Evolutionary conservation across 2,113 vertebrate genomes (phyloP), one percentile per base, ranked within the genome.

Genomic region (Oncorhynchus keta): DNA sequence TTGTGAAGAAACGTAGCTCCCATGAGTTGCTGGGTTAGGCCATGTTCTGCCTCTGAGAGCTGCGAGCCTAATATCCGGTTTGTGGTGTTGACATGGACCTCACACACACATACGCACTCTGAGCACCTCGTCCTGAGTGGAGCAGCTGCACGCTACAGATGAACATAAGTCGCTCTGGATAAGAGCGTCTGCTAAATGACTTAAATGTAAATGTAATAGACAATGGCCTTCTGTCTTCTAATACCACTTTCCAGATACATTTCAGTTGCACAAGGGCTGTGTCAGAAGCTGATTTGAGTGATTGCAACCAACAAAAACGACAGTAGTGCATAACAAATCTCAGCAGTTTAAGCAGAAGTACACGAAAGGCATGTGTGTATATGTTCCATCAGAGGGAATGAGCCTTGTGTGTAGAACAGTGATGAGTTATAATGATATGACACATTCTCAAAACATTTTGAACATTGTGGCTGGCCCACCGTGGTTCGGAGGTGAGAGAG

Each of bases 271-370:
- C 14, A 18, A 49, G 48, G 26, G 28, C 20, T 28, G 13, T 39
- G 65, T 65, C 24, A 55, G 49, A 55, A 39, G 67, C 22, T 39
- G 7, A 35, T 48, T 72, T 75, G 39, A 55, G 64, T 51, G 62
- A 72, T 71, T 22, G 13, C 48, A 20, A 26, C 22, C 45, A 71
- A 28, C 49, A 59, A n/a, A 59, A 20, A 32, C 16, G 12, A 26
- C 24, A 8, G 48, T 61, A 30, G 14, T n/a, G 28, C 26, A 5
- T 20, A 75, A 71, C 77, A 76, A 76, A 79, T 79, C 70, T 82
- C 77, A 79, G 76, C 71, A 28, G 32, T 75, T 82, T 62, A 30
- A 68, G 57, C 32, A 39, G 64, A 67, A 72, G 68, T 11, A 68
- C 13, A 35, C 66, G n/a, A 18, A 68, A n/a, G 20, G 30, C 30